phyloP scores from a whole-genome alignment of 2,113 vertebrate species.

The Regulus satrapa region DNA sequence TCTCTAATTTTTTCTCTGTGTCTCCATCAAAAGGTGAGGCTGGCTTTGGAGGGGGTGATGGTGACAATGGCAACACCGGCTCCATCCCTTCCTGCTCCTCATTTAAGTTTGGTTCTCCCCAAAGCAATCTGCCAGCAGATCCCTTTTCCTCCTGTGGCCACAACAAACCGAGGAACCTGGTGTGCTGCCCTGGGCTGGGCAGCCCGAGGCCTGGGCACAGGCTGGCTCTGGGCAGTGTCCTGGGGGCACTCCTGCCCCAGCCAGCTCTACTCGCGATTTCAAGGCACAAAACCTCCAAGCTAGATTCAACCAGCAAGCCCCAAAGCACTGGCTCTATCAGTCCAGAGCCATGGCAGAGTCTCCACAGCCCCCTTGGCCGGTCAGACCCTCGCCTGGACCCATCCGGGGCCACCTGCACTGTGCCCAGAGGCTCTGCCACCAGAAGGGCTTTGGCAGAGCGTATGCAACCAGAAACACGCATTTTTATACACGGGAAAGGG shows the following conservation, averaged over 20 bases:
- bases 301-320: background rate
- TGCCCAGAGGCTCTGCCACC: background rate
- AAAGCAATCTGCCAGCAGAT: background rate
- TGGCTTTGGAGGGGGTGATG: background rate
- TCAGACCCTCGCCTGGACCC: background rate
- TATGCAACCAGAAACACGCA: background rate
- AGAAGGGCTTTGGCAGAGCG: background rate
- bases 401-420: background rate
- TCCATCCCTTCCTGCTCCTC: background rate
- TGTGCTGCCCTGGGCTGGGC: background rate
- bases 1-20: background rate
- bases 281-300: background rate
- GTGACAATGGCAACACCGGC: background rate
- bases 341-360: background rate
- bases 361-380: fast-evolving
- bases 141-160: background rate
- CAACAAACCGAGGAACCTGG: fast-evolving
- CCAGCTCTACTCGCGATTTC: background rate
- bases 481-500: background rate
- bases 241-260: background rate
- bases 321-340: background rate
- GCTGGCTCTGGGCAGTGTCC: background rate
- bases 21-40: background rate
- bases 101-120: background rate
- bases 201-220: background rate